phyloP scores from a whole-genome alignment of 2,888 invertebrate genomes.

The Drosophila fungiperda region DNA sequence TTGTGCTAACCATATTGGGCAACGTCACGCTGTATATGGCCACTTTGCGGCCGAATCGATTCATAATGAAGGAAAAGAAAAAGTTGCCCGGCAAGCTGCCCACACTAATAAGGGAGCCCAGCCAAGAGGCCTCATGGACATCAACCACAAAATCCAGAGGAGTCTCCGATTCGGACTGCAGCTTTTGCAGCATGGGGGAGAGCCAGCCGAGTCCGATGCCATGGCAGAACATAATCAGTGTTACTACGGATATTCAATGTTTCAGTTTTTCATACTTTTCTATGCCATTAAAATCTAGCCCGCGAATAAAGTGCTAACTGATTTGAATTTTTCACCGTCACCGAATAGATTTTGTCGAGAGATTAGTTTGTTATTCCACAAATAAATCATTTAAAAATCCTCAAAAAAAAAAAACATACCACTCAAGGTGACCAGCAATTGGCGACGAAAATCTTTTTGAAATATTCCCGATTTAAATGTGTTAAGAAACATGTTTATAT shows the following conservation, averaged over 20 bases:
- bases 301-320: neutral
- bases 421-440: conserved; percentile 72
- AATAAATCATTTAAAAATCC: neutral
- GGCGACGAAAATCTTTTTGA: conserved; percentile 65
- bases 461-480: conserved; percentile 67
- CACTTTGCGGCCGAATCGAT: conserved; percentile 79
- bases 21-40: conserved; percentile 77
- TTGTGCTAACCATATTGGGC: conserved; percentile 80
- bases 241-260: conserved; percentile 63
- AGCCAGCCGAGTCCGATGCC: conserved; percentile 83
- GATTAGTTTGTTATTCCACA: neutral
- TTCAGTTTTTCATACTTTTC: neutral
- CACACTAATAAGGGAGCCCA: conserved; percentile 78
- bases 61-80: conserved; percentile 74
- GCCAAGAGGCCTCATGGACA: conserved; percentile 82
- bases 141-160: conserved; percentile 75
- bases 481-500: conserved; percentile 54
- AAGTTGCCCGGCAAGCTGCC: conserved; percentile 82
- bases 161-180: conserved; percentile 67
- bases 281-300: neutral
- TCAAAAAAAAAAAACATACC: conserved; percentile 52
- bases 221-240: conserved; percentile 80
- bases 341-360: neutral
- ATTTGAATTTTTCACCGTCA: neutral
- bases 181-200: conserved; percentile 76